phyloP scores from a whole-genome alignment of 2,113 vertebrate species.

The Anarhynchus alexandrinus region DNA sequence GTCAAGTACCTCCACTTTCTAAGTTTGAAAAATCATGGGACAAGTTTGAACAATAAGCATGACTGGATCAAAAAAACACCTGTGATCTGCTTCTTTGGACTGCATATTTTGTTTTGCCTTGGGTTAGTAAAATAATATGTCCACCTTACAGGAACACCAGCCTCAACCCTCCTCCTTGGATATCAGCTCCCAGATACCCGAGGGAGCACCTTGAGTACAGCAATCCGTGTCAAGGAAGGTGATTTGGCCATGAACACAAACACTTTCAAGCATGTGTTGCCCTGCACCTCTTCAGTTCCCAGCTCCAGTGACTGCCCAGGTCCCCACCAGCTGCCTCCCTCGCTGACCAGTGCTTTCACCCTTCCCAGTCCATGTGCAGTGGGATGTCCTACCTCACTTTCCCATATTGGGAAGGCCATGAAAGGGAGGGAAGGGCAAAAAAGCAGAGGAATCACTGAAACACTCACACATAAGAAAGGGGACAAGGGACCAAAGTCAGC shows the following conservation, averaged over 20 bases:
- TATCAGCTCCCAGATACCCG: neutral
- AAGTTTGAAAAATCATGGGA: neutral
- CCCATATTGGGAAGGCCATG: fast-evolving
- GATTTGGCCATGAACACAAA: neutral
- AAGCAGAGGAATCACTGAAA: neutral
- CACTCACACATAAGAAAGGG: neutral
- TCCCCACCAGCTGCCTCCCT: neutral
- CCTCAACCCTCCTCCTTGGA: neutral
- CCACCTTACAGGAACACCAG: neutral
- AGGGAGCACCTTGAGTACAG: neutral
- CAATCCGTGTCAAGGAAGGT: neutral
- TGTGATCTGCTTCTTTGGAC: neutral
- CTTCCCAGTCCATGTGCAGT: fast-evolving
- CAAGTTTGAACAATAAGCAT: neutral
- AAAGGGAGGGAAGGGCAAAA: neutral
- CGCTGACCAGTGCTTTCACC: neutral
- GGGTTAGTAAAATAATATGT: neutral
- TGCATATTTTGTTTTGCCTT: neutral
- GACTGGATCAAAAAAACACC: neutral
- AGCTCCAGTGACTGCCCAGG: neutral
- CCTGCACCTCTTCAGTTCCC: neutral
- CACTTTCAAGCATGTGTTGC: neutral
- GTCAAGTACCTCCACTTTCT: neutral
- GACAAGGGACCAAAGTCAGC: neutral
- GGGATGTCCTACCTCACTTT: neutral